Evolutionary conservation across 1,140 invertebrate genomes (phyloP).

Genomic region (Caenorhabditis briggsae): DNA sequence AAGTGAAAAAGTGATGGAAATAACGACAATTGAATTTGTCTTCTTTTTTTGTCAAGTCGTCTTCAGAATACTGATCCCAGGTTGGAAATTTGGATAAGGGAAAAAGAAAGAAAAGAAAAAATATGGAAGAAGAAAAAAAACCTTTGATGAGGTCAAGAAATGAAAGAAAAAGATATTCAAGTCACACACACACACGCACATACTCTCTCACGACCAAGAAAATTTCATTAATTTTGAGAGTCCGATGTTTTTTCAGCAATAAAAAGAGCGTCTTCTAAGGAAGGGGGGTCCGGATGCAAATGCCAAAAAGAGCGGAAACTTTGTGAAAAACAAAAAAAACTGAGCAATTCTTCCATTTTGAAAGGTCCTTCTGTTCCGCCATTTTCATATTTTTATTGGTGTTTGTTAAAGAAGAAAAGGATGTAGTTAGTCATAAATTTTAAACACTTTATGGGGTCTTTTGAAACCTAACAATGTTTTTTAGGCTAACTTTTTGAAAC

Average conservation of each 20-base stretch:
- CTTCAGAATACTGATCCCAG: no score
- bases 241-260: not conserved
- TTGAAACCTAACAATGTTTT: not conserved
- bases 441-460: not conserved
- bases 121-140: not conserved
- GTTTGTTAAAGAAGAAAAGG: not conserved
- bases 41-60: not conserved
- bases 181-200: not conserved
- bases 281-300: not conserved
- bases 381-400: not conserved
- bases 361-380: not conserved
- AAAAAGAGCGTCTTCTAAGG: not conserved
- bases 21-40: conserved; percentile 14
- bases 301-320: conserved; percentile 1
- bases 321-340: not conserved
- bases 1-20: not conserved
- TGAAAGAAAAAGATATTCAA: not conserved
- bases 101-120: not conserved
- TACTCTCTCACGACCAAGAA: not conserved
- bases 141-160: conserved; percentile 18
- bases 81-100: no score
- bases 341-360: not conserved
- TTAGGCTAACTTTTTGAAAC: no score
- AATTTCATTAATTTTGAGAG: conserved; percentile 35
- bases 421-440: not conserved